phyloP scores from a whole-genome alignment of 2,888 invertebrate genomes.

The Conops quadrifasciatus region DNA sequence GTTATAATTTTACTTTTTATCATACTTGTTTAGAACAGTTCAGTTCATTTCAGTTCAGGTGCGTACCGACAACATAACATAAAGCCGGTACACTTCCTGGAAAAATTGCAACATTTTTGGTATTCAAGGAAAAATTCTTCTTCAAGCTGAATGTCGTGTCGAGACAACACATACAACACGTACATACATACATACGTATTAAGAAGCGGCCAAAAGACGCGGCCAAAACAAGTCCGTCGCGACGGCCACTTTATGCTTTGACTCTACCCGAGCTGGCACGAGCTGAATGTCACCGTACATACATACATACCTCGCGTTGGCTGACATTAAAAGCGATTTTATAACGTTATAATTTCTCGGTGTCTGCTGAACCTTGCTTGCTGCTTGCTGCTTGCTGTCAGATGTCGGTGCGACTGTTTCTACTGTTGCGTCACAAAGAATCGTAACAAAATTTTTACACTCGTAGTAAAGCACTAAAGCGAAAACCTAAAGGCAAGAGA shows the following conservation, averaged over 20 bases:
- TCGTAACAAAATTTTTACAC: background rate
- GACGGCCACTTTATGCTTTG: background rate
- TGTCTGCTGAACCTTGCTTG: background rate
- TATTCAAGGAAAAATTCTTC: background rate
- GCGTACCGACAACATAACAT: background rate
- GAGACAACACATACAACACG: background rate
- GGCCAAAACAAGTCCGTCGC: no score
- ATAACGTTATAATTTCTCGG: conserved; percentile 1
- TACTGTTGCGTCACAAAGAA: conserved; percentile 6
- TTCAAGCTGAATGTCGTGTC: background rate
- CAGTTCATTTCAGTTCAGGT: background rate
- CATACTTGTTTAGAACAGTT: conserved; percentile 6
- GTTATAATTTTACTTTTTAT: no score
- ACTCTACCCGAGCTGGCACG: conserved; percentile 21
- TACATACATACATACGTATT: background rate
- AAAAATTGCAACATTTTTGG: conserved; percentile 17
- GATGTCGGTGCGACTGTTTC: conserved; percentile 5
- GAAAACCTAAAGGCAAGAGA: background rate
- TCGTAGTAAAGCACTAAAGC: background rate
- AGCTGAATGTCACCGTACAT: conserved; percentile 26
- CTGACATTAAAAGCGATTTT: conserved; percentile 23
- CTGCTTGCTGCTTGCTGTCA: background rate
- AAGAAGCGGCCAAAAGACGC: no score
- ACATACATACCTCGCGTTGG: no score
- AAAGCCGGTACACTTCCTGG: conserved; percentile 11